A percentile compares a stretch with the other conserved stretches of the same genome.
Conservation (phyloP, 1,140 invertebrate genomes). For the Odontomachus brunneus region DNA sequence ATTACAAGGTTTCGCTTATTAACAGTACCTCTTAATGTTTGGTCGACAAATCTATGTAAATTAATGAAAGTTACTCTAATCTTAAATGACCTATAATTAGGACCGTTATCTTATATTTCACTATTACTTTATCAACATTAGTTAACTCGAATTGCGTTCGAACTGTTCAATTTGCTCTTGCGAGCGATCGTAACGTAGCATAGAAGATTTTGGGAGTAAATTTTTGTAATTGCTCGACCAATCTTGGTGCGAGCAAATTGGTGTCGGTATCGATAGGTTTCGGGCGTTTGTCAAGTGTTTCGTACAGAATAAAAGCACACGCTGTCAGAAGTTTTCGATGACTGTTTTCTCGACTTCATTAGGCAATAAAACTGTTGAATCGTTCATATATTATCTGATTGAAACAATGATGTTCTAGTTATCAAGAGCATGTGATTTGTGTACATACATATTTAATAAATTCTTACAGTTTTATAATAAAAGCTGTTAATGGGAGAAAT, state of each 20-base stretch:
- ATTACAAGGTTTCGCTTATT: too few relatives aligned
- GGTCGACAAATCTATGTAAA: too few relatives aligned
- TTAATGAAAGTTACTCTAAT: too few relatives aligned
- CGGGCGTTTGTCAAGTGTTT: conserved; percentile 12
- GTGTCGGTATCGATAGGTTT: conserved; percentile 51
- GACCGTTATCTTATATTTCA: too few relatives aligned
- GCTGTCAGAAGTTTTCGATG: not conserved
- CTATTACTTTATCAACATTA: not conserved
- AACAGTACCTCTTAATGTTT: too few relatives aligned
- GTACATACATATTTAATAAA: conserved; percentile 37
- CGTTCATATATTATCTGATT: conserved; percentile 6
- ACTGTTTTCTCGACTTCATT: not conserved
- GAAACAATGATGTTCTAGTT: conserved; percentile 31
- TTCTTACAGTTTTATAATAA: conserved; percentile 50
- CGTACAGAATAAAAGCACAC: conserved; percentile 3
- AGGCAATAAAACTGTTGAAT: conserved; percentile 2
- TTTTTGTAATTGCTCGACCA: conserved; percentile 5
- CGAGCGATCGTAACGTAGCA: conserved; percentile 39
- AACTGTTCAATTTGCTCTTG: conserved; percentile 13
- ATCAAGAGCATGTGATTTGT: conserved; percentile 32
- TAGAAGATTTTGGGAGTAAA: conserved; percentile 28
- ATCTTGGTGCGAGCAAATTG: conserved; percentile 8
- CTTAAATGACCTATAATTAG: too few relatives aligned
- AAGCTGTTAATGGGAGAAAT: conserved; percentile 31
- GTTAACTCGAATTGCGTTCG: not conserved